Evolutionary conservation across 2,797 vertebrate genomes (phyloP).

Genomic region (Xerus rutilus): DNA sequence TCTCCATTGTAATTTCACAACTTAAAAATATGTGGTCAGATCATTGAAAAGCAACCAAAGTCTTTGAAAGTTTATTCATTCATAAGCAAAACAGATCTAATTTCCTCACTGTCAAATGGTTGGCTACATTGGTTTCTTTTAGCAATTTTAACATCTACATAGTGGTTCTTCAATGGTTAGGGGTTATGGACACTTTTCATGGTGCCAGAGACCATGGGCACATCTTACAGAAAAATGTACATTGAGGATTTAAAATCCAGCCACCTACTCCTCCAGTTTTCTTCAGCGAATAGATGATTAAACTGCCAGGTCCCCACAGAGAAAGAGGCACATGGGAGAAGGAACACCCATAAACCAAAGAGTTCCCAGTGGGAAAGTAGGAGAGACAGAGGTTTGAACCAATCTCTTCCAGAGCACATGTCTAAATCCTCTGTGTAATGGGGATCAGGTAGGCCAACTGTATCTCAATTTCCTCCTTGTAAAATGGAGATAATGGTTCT

Average conservation of each 20-base stretch:
- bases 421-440: neutral
- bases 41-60: slow-evolving; percentile 24
- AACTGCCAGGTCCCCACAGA: neutral
- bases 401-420: neutral
- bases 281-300: neutral
- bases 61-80: neutral
- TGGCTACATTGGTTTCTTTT: neutral
- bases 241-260: neutral
- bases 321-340: neutral
- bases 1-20: slow-evolving; percentile 16
- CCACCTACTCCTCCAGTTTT: neutral
- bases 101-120: neutral
- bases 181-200: neutral
- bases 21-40: slow-evolving; percentile 16
- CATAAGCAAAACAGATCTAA: neutral
- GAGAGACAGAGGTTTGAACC: neutral
- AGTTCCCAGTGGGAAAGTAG: neutral
- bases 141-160: neutral
- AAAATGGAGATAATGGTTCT: neutral
- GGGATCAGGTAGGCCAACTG: accelerated
- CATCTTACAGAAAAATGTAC: neutral
- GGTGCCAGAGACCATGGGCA: neutral
- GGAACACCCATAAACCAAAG: accelerated
- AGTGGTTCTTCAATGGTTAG: neutral
- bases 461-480: neutral